Evolutionary conservation across 2,888 invertebrate genomes (phyloP).

Genomic region (Pediacus dermestoides): DNA sequence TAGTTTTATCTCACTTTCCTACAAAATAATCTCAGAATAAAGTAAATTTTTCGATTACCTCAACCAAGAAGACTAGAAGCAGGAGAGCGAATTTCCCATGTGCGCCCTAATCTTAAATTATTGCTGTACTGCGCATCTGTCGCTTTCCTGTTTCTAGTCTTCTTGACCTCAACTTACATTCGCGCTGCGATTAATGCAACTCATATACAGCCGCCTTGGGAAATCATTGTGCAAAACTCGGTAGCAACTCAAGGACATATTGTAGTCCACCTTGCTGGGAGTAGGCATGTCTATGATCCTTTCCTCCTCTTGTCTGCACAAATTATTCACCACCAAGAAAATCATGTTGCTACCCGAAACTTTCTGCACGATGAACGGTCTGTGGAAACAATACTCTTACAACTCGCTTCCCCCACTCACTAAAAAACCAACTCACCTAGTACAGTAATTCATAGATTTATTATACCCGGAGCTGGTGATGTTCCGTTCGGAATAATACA

Average conservation of each 20-base stretch:
- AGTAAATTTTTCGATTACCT: constrained; percentile 2
- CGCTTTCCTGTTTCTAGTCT: no score
- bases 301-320: constrained; percentile 50
- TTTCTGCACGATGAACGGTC: constrained; percentile 72
- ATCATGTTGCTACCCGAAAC: constrained; percentile 79
- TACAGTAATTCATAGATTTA: constrained; percentile 43
- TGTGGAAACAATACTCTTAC: constrained; percentile 21
- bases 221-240: constrained; percentile 52
- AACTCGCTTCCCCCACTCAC: background rate
- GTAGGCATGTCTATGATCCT: constrained; percentile 34
- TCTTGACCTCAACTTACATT: constrained; percentile 61
- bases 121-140: no score
- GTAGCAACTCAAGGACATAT: constrained; percentile 49
- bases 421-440: constrained; percentile 30
- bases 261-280: constrained; percentile 46
- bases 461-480: constrained; percentile 44
- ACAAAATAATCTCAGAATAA: constrained; percentile 33
- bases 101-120: no score
- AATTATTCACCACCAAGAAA: constrained; percentile 68
- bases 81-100: background rate
- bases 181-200: constrained; percentile 72
- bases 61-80: background rate
- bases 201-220: constrained; percentile 65
- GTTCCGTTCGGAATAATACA: constrained; percentile 43
- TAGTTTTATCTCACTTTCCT: constrained; percentile 67